These are phyloP conservation scores for Zaprionus capensis DNA, from an alignment of 1,140 invertebrate genomes.

Conservation along the genomic window DNA sequence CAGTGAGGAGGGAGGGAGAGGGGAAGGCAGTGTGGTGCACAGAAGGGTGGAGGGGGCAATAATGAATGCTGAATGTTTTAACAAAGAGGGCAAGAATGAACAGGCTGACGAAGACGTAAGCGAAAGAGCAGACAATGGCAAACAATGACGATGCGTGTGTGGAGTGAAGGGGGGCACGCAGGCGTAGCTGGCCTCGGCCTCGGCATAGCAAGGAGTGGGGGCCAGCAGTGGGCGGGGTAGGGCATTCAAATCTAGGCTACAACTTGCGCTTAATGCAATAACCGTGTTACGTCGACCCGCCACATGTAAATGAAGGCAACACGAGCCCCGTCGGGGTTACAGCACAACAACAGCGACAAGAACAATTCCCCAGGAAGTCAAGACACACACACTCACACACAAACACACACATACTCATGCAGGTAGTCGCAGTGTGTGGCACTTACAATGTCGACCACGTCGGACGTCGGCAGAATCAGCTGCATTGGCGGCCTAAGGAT, in stretches of 20 bases:
- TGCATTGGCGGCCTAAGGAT: slow-evolving; percentile 69
- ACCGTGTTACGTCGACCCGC: slow-evolving; percentile 66
- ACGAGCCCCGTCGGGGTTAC: slow-evolving; percentile 33
- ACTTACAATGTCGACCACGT: slow-evolving; percentile 26
- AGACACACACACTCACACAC: slow-evolving; percentile 47
- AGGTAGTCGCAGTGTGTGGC: slow-evolving; percentile 20
- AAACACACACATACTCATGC: slow-evolving; percentile 15
- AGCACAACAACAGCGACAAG: slow-evolving; percentile 40
- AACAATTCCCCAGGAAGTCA: slow-evolving; percentile 74
- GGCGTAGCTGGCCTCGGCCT: not conserved
- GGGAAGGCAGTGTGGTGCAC: not conserved
- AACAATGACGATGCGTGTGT: slow-evolving; percentile 30
- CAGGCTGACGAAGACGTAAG: slow-evolving; percentile 14
- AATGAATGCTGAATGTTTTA: slow-evolving; percentile 76
- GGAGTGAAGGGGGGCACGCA: not conserved
- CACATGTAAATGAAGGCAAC: slow-evolving; percentile 70
- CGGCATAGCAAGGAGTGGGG: not conserved
- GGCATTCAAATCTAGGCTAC: slow-evolving; percentile 74
- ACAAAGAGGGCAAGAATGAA: slow-evolving; percentile 50
- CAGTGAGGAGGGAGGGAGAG: not conserved
- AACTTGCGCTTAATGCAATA: slow-evolving; percentile 78
- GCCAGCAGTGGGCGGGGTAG: not conserved
- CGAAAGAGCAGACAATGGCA: slow-evolving; percentile 23
- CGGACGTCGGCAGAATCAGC: slow-evolving; percentile 45
- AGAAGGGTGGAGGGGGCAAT: slow-evolving; percentile 26